Evolutionary conservation across 2,113 vertebrate species (phyloP).

Genomic region (Sitta europaea): DNA sequence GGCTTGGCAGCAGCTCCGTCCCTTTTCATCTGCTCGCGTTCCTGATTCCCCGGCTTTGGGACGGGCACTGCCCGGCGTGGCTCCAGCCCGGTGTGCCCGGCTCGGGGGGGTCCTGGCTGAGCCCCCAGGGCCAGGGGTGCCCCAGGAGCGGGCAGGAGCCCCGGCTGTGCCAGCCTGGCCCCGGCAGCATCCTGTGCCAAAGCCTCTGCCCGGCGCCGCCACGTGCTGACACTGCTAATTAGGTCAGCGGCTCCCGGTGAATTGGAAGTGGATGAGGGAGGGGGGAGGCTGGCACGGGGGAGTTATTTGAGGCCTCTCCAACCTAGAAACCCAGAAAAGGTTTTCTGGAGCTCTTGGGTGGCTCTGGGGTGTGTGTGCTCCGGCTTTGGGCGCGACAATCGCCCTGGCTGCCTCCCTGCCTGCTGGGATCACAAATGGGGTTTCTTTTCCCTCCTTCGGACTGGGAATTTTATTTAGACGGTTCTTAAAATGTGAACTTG

Average conservation of each 20-base stretch:
- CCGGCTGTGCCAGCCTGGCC: background rate
- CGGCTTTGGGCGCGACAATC: background rate
- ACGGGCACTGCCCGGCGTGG: accelerated
- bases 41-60: background rate
- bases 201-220: background rate
- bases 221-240: conserved; percentile 22
- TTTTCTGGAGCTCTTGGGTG: background rate
- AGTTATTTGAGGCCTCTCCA: conserved; percentile 60
- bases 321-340: conserved; percentile 62
- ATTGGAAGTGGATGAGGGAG: background rate
- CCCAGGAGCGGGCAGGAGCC: background rate
- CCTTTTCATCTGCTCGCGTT: background rate
- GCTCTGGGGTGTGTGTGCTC: background rate
- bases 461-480: background rate
- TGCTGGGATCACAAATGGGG: accelerated
- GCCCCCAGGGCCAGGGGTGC: accelerated
- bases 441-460: background rate
- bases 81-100: accelerated
- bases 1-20: accelerated
- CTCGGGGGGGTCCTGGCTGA: background rate
- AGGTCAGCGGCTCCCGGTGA: background rate
- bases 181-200: background rate
- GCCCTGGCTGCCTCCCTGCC: background rate
- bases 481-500: background rate
- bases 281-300: background rate